Percentiles rank a stretch among this genome's conserved stretches.
Conservation (phyloP, 2,888 invertebrate genomes). For the Cryptocheilus praepositus region DNA sequence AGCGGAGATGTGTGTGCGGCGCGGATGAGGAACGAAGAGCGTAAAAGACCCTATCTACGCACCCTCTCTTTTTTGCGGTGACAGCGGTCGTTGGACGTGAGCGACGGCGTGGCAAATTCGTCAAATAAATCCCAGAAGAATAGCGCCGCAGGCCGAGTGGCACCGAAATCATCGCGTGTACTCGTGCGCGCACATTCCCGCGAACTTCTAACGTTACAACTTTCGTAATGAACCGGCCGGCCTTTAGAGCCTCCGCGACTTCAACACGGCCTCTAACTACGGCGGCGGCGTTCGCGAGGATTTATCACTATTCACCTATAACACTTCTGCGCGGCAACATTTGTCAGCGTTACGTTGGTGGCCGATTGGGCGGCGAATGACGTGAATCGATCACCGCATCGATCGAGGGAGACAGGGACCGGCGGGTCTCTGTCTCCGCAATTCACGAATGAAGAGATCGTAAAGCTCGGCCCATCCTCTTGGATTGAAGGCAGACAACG, state of each 20-base stretch:
- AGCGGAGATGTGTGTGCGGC: background rate
- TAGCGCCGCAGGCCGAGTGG: constrained; percentile 8
- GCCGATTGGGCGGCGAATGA: constrained; percentile 18
- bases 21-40: background rate
- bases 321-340: constrained; percentile 37
- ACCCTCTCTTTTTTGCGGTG: constrained; percentile 6
- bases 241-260: constrained; percentile 29
- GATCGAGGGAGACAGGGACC: constrained; percentile 14
- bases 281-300: constrained; percentile 15
- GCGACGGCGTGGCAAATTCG: constrained; percentile 22
- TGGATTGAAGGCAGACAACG: no score
- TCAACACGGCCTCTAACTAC: background rate
- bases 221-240: constrained; percentile 45
- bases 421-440: constrained; percentile 6
- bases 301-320: constrained; percentile 42
- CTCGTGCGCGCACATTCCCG: constrained; percentile 15
- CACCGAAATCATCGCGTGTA: constrained; percentile 21
- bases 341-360: constrained; percentile 23
- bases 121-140: constrained; percentile 29
- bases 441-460: constrained; percentile 13
- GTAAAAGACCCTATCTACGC: no score
- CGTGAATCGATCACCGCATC: constrained; percentile 17
- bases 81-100: background rate
- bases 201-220: constrained; percentile 45
- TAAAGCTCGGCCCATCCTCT: background rate